These are phyloP conservation scores for Clivina fossor DNA, from an alignment of 2,888 invertebrate genomes.

Conservation along the genomic window DNA sequence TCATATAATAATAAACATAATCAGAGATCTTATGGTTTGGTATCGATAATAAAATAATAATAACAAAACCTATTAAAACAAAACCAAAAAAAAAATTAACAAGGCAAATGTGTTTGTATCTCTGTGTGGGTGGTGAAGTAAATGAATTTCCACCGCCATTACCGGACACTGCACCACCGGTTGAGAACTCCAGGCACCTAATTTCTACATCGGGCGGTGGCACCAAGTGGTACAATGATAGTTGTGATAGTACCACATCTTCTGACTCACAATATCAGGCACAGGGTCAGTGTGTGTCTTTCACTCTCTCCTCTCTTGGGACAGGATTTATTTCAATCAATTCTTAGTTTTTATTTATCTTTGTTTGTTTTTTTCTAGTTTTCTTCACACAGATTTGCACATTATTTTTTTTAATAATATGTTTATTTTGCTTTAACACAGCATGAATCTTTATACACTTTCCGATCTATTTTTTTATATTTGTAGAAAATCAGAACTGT, in stretches of 20 bases:
- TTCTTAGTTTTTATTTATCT: slow-evolving; percentile 4
- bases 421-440: too few relatives aligned
- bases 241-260: slow-evolving; percentile 29
- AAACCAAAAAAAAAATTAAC: too few relatives aligned
- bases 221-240: slow-evolving; percentile 30
- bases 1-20: too few relatives aligned
- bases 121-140: too few relatives aligned
- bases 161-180: slow-evolving; percentile 61
- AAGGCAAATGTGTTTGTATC: too few relatives aligned
- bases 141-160: slow-evolving; percentile 58
- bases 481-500: too few relatives aligned
- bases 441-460: too few relatives aligned
- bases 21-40: too few relatives aligned
- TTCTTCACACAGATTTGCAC: background rate
- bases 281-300: slow-evolving; percentile 31
- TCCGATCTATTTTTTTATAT: too few relatives aligned
- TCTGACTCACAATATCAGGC: slow-evolving; percentile 26
- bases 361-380: too few relatives aligned
- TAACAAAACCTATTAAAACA: too few relatives aligned
- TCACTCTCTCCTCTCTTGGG: slow-evolving; percentile 1
- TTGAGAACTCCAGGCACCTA: slow-evolving; percentile 39
- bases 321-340: slow-evolving; percentile 9
- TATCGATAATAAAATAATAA: too few relatives aligned
- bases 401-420: slow-evolving; percentile 8
- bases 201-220: slow-evolving; percentile 6